Conservation (phyloP, 2,888 invertebrate species). For the Lepidocyrtoides sp. region DNA sequence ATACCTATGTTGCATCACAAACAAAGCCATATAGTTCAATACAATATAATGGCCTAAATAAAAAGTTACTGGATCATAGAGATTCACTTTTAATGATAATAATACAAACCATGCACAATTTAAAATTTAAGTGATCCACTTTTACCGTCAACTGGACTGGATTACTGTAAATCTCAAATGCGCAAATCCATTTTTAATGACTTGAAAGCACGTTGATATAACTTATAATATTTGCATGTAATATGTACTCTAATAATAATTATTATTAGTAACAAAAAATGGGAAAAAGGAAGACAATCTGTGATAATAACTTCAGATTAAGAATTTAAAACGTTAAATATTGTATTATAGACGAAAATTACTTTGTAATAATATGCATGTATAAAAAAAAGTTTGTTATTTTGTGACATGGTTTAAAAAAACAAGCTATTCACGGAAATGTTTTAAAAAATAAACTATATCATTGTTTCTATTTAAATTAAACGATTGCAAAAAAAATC, state of each 20-base stretch:
- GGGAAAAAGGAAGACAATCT: slow-evolving; percentile 69
- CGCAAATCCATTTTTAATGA: slow-evolving; percentile 43
- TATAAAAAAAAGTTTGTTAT: slow-evolving; percentile 22
- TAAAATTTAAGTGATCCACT: slow-evolving; percentile 15
- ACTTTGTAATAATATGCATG: slow-evolving; percentile 25
- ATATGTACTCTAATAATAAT: not conserved
- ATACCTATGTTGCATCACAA: slow-evolving; percentile 9
- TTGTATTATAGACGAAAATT: slow-evolving; percentile 37
- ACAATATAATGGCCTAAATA: slow-evolving; percentile 24
- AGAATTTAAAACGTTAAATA: slow-evolving; percentile 30
- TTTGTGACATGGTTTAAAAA: slow-evolving; percentile 24
- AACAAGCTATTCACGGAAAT: slow-evolving; percentile 15
- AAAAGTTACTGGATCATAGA: not conserved
- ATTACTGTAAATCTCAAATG: slow-evolving; percentile 24
- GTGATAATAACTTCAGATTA: slow-evolving; percentile 76
- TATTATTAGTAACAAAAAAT: slow-evolving; percentile 33
- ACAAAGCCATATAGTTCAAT: slow-evolving; percentile 54
- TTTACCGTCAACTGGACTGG: not conserved
- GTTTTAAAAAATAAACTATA: slow-evolving; percentile 48
- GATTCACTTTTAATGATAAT: not conserved
- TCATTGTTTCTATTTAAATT: not conserved
- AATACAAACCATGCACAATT: slow-evolving; percentile 11
- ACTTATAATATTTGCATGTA: not conserved
- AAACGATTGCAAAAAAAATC: not conserved
- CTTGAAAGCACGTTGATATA: not conserved